Evolutionary conservation across 2,888 invertebrate genomes (phyloP).

Genomic region (Campaea margaritaria): DNA sequence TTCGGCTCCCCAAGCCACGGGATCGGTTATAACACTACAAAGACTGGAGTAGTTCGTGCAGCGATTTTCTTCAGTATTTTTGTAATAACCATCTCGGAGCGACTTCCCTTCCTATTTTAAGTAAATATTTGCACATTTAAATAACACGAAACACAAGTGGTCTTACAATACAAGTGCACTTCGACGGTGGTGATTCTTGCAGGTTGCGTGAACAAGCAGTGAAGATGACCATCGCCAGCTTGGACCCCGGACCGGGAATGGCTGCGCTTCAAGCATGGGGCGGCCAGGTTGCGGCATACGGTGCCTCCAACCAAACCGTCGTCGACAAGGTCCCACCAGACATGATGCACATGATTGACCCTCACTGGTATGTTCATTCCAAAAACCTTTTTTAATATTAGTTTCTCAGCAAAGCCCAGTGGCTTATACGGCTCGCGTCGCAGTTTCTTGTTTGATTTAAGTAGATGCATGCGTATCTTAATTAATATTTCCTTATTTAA

Average conservation of each 20-base stretch:
- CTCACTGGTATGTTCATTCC: constrained; percentile 87
- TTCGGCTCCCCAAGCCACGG: constrained; percentile 70
- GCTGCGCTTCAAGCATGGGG: constrained; percentile 81
- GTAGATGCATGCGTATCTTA: too few species aligned
- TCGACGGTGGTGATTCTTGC: constrained; percentile 27
- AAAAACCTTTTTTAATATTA: too few species aligned
- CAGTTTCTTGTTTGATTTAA: too few species aligned
- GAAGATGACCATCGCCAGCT: constrained; percentile 71
- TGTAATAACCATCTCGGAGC: constrained; percentile 77
- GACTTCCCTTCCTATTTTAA: constrained; percentile 57
- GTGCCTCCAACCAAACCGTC: constrained; percentile 90
- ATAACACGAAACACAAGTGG: not conserved
- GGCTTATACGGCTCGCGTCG: too few species aligned
- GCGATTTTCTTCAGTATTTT: constrained; percentile 86
- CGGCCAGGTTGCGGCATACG: constrained; percentile 77
- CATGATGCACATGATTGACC: constrained; percentile 90
- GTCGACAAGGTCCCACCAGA: constrained; percentile 92
- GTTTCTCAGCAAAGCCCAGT: too few species aligned
- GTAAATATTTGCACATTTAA: constrained; percentile 49
- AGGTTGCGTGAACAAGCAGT: constrained; percentile 45
- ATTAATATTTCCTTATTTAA: too few species aligned
- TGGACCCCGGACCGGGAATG: constrained; percentile 77
- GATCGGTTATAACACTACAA: constrained; percentile 75
- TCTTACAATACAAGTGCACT: constrained; percentile 4
- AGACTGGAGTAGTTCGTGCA: constrained; percentile 85